Evolutionary conservation across 2,113 vertebrate species (phyloP).

Genomic region (Callionymus lyra): DNA sequence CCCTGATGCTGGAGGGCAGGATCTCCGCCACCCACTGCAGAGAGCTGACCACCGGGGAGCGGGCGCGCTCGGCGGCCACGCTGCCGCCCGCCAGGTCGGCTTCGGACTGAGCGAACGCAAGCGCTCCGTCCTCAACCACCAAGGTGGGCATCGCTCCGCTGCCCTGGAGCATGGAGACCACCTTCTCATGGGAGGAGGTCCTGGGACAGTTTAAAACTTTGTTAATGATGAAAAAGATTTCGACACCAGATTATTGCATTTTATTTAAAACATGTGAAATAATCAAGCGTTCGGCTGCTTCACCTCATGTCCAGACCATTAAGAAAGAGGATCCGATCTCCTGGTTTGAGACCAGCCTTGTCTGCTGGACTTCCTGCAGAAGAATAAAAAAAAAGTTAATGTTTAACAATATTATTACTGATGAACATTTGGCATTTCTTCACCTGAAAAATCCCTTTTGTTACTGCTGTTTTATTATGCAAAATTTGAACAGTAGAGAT

Average conservation of each 20-base stretch:
- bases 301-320: conserved; percentile 98
- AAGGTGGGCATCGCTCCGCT: conserved; percentile 95
- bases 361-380: conserved; percentile 86
- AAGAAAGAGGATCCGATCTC: conserved; percentile 91
- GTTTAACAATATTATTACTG: no score
- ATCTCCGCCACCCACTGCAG: conserved; percentile 97
- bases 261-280: neutral
- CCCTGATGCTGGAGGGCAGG: conserved; percentile 88
- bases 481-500: no score
- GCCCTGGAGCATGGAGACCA: conserved; percentile 97
- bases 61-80: conserved; percentile 38
- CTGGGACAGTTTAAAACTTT: conserved; percentile 64
- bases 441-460: no score
- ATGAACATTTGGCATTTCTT: no score
- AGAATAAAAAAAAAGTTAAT: neutral
- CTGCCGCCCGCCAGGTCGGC: conserved; percentile 40
- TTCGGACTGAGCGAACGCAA: conserved; percentile 63
- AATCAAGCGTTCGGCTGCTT: conserved; percentile 4
- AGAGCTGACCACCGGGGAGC: conserved; percentile 82
- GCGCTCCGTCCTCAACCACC: conserved; percentile 86
- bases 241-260: no score
- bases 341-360: conserved; percentile 84
- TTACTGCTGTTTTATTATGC: no score
- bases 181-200: conserved; percentile 94
- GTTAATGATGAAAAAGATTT: no score